Conservation (phyloP, 2,888 invertebrate species). For the Lysandra coridon region DNA sequence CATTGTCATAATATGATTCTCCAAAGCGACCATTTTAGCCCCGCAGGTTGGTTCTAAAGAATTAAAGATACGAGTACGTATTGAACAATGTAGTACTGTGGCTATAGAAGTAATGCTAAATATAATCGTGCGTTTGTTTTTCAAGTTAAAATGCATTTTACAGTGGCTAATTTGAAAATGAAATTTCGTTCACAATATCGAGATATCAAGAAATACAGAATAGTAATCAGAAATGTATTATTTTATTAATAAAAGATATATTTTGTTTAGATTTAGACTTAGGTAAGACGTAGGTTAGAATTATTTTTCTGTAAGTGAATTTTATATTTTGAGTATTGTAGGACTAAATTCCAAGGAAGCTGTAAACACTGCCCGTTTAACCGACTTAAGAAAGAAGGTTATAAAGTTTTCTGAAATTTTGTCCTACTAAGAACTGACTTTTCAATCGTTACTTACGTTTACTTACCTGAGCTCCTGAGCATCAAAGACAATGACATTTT, state of each 20-base stretch:
- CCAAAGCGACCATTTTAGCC: too few relatives aligned
- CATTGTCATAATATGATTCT: too few relatives aligned
- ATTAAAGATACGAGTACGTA: too few relatives aligned
- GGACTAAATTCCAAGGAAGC: background rate
- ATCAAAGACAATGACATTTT: too few relatives aligned
- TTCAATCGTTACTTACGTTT: background rate
- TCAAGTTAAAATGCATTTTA: background rate
- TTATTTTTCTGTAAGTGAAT: slow-evolving; percentile 1
- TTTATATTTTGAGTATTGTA: background rate
- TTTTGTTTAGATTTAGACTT: slow-evolving; percentile 22
- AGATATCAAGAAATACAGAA: background rate
- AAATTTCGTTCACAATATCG: background rate
- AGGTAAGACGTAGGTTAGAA: background rate
- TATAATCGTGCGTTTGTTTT: background rate
- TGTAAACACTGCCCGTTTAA: background rate
- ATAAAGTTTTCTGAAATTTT: background rate
- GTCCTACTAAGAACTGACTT: background rate
- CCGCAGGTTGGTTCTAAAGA: too few relatives aligned
- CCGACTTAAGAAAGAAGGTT: background rate
- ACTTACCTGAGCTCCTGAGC: too few relatives aligned
- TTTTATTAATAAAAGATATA: slow-evolving; percentile 25
- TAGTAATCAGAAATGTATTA: slow-evolving; percentile 23
- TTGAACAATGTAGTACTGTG: too few relatives aligned
- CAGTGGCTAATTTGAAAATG: background rate
- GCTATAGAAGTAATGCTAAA: background rate